These are phyloP conservation scores for Eupithecia dodoneata DNA, from an alignment of 2,888 invertebrate genomes.

Conservation along the genomic window DNA sequence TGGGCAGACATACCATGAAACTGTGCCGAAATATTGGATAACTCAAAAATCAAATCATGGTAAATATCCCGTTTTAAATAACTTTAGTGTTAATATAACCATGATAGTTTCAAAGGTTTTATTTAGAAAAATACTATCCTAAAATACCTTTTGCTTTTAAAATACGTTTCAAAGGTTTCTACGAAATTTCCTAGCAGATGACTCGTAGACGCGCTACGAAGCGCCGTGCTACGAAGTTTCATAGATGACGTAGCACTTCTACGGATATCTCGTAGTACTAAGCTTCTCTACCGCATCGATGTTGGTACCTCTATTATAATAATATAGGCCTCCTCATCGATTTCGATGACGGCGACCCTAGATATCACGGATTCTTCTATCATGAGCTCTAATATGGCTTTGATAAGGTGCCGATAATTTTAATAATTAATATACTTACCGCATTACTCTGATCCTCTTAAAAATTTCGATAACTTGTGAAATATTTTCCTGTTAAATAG, in stretches of 20 bases:
- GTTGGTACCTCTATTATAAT: too few species aligned
- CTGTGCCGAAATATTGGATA: too few species aligned
- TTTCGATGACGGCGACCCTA: too few species aligned
- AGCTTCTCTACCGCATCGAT: neutral
- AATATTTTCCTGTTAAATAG: neutral
- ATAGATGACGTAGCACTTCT: constrained; percentile 8
- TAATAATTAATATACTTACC: neutral
- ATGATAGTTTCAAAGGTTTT: too few species aligned
- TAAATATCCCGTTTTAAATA: too few species aligned
- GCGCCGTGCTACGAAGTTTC: constrained; percentile 2
- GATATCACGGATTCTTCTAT: neutral
- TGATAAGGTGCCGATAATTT: neutral
- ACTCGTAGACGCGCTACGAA: constrained; percentile 1
- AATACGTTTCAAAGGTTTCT: neutral
- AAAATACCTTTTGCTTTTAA: neutral
- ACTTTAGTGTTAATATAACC: too few species aligned
- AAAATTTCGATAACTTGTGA: neutral
- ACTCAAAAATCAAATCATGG: too few species aligned
- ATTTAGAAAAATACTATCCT: neutral
- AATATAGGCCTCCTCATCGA: too few species aligned
- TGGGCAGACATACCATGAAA: too few species aligned
- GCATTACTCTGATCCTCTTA: neutral
- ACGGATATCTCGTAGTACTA: neutral
- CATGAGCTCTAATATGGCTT: neutral
- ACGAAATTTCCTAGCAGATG: neutral